Evolutionary conservation across 2,113 vertebrate species (phyloP).

Genomic region (Zapornia atra): DNA sequence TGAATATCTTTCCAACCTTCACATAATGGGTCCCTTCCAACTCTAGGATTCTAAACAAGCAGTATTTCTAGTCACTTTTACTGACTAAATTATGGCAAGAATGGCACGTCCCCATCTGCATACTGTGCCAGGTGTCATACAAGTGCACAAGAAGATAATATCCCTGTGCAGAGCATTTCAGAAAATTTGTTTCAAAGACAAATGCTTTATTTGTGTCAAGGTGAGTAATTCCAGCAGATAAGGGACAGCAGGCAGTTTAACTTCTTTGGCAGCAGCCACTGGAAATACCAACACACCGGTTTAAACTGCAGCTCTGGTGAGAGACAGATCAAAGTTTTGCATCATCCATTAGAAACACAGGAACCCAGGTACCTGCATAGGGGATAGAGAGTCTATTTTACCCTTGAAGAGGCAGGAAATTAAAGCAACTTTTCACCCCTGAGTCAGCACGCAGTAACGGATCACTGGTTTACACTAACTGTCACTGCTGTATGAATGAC

Average conservation of each 20-base stretch:
- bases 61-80: background rate
- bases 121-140: background rate
- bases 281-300: background rate
- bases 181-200: background rate
- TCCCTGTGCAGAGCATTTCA: background rate
- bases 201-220: background rate
- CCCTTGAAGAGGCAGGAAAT: background rate
- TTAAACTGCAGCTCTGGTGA: background rate
- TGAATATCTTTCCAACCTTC: background rate
- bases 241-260: background rate
- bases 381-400: background rate
- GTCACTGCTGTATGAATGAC: background rate
- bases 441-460: background rate
- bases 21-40: background rate
- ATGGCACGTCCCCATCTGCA: background rate
- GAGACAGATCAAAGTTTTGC: background rate
- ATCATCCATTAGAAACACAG: background rate
- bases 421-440: background rate
- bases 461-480: background rate
- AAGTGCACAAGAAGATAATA: background rate
- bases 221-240: background rate
- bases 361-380: rapidly evolving
- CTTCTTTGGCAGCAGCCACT: background rate
- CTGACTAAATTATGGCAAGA: background rate
- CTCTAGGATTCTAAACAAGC: background rate